phyloP scores from a whole-genome alignment of 2,888 invertebrate genomes.

The Unio pictorum region DNA sequence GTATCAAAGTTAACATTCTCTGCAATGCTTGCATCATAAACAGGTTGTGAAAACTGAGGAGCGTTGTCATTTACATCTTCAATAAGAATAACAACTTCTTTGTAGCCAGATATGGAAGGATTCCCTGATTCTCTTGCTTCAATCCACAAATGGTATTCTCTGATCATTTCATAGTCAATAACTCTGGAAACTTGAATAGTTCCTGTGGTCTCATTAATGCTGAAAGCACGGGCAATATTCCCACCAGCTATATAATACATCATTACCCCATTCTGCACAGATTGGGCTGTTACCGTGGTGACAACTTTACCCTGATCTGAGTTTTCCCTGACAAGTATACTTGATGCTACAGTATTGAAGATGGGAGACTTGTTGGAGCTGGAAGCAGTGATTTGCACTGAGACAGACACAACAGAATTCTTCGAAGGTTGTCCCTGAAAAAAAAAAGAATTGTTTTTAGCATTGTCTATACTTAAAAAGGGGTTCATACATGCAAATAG shows the following conservation, averaged over 20 bases:
- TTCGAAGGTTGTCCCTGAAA: slow-evolving; percentile 78
- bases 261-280: slow-evolving; percentile 63
- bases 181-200: slow-evolving; percentile 40
- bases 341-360: slow-evolving; percentile 76
- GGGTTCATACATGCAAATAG: too few relatives aligned
- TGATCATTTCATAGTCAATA: slow-evolving; percentile 58
- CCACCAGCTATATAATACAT: slow-evolving; percentile 92
- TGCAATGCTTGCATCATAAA: slow-evolving; percentile 87
- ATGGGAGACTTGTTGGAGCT: slow-evolving; percentile 81
- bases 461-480: too few relatives aligned
- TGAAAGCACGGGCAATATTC: slow-evolving; percentile 81
- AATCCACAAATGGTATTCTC: slow-evolving; percentile 56
- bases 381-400: slow-evolving; percentile 83
- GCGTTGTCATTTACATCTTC: slow-evolving; percentile 94
- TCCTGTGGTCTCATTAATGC: slow-evolving; percentile 45
- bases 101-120: slow-evolving; percentile 44
- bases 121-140: slow-evolving; percentile 74
- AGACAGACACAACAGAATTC: slow-evolving; percentile 83
- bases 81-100: slow-evolving; percentile 83
- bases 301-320: slow-evolving; percentile 74
- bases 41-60: slow-evolving; percentile 82
- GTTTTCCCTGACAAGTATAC: slow-evolving; percentile 75
- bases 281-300: slow-evolving; percentile 87
- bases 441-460: background rate
- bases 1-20: slow-evolving; percentile 73